Evolutionary conservation across 2,113 vertebrate species (phyloP).

Genomic region (Arvicanthis niloticus): DNA sequence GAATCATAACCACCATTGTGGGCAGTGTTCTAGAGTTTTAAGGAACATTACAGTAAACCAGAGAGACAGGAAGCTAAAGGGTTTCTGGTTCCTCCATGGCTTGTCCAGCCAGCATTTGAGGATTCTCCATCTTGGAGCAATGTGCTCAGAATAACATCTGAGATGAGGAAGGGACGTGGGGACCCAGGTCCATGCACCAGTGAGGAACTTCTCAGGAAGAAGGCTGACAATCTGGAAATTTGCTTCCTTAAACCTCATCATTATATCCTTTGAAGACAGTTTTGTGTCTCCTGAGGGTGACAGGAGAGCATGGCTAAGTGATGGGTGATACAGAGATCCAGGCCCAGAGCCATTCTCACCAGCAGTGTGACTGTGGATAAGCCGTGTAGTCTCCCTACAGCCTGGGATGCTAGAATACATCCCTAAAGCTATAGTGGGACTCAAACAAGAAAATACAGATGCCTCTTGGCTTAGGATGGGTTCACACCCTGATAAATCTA

Average conservation of each 20-base stretch:
- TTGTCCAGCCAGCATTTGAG: not conserved
- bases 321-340: not conserved
- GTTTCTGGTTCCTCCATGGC: not conserved
- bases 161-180: not conserved
- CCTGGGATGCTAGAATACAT: not conserved
- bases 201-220: not conserved
- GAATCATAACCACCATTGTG: not conserved
- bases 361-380: not conserved
- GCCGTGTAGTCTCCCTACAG: not conserved
- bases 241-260: not conserved
- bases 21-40: not conserved
- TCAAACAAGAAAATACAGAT: not conserved
- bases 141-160: not conserved
- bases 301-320: not conserved
- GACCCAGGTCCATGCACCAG: not conserved
- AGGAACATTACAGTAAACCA: not conserved
- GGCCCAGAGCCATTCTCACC: not conserved
- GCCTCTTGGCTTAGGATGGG: not conserved
- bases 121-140: not conserved
- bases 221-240: not conserved
- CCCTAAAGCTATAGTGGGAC: not conserved
- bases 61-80: not conserved
- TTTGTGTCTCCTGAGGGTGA: not conserved
- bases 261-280: not conserved
- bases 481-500: not conserved